phyloP scores from a whole-genome alignment of 2,797 vertebrate genomes.

The Acropternis orthonyx region DNA sequence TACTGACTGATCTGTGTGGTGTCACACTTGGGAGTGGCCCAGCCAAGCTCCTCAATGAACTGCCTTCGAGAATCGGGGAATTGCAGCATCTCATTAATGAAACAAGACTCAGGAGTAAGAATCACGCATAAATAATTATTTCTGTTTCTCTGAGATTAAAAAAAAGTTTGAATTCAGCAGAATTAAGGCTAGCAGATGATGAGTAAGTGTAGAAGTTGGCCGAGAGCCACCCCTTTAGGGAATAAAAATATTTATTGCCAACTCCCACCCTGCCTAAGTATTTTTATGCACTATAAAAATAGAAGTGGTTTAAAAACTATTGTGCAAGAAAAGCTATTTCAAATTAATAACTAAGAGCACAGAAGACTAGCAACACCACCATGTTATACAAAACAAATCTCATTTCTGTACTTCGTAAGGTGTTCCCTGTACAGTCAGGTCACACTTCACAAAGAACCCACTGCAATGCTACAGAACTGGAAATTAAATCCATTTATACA shows the following conservation, averaged over 20 bases:
- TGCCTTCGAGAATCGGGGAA: not conserved
- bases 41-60: not conserved
- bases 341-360: not conserved
- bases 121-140: not conserved
- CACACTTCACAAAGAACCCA: not conserved
- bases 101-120: not conserved
- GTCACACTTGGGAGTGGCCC: not conserved
- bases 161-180: not conserved
- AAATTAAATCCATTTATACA: not conserved
- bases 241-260: conserved; percentile 21
- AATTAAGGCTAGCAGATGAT: conserved; percentile 25
- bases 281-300: conserved; percentile 1
- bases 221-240: not conserved
- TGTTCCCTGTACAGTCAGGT: not conserved
- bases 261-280: not conserved
- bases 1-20: not conserved
- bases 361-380: not conserved
- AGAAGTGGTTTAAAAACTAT: not conserved
- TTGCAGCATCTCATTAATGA: not conserved
- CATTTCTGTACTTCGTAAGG: not conserved
- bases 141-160: not conserved
- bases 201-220: not conserved
- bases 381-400: not conserved
- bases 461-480: not conserved
- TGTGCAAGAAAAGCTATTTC: not conserved